Percentiles rank a stretch among this genome's conserved stretches.
phyloP scores from a whole-genome alignment of 2,113 vertebrate species.

The Tupaia chinensis region DNA sequence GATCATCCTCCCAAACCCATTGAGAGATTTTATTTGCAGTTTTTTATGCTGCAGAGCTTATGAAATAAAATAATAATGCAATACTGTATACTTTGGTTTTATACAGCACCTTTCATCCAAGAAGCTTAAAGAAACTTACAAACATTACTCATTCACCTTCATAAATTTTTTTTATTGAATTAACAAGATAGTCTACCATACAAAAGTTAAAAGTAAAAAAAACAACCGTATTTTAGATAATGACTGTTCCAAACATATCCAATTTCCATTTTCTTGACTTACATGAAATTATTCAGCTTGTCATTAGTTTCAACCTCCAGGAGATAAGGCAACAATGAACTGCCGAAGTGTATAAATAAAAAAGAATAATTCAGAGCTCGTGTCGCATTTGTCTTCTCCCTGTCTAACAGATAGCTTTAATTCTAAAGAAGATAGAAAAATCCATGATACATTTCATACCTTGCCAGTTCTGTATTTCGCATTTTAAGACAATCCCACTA shows the following conservation, averaged over 20 bases:
- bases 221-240: conserved; percentile 68
- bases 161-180: conserved; percentile 70
- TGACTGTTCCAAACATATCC: conserved; percentile 50
- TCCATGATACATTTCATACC: neutral
- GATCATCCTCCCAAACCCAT: conserved; percentile 30
- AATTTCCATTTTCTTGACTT: conserved; percentile 68
- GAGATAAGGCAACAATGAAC: conserved; percentile 69
- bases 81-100: conserved; percentile 60
- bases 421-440: conserved; percentile 53
- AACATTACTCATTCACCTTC: conserved; percentile 71
- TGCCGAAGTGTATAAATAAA: conserved; percentile 66
- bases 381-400: conserved; percentile 42
- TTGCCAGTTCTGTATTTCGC: conserved; percentile 23
- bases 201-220: conserved; percentile 73
- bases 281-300: conserved; percentile 72
- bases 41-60: conserved; percentile 65
- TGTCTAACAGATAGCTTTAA: conserved; percentile 57
- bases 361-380: conserved; percentile 70
- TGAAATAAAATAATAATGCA: conserved; percentile 74
- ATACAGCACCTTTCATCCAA: conserved; percentile 67
- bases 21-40: conserved; percentile 61
- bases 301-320: conserved; percentile 67
- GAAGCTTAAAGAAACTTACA: conserved; percentile 58
- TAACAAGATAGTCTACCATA: conserved; percentile 53
- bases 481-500: neutral